Percentiles rank a stretch among this genome's conserved stretches.
Conservation (phyloP, 2,113 vertebrate species). For the Xerus inauris region DNA sequence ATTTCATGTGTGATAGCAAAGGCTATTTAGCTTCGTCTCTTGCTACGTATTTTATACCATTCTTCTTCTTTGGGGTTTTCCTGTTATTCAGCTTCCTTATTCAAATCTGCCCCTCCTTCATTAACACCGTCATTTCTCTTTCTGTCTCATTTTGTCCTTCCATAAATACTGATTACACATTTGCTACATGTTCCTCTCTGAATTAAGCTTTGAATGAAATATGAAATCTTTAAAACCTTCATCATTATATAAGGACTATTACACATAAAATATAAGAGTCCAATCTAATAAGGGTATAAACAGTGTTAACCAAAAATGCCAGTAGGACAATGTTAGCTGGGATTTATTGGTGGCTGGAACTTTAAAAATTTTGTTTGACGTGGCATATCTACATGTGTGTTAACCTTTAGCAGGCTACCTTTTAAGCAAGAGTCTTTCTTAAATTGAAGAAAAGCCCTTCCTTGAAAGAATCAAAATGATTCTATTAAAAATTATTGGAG, state of each 20-base stretch:
- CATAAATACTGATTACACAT: not conserved
- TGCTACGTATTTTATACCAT: not conserved
- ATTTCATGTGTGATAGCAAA: not conserved
- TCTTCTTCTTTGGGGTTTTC: not conserved
- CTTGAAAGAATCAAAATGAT: conserved; percentile 56
- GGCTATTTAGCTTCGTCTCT: not conserved
- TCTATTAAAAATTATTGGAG: conserved; percentile 62
- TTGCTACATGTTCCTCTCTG: not conserved
- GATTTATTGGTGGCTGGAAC: conserved; percentile 13
- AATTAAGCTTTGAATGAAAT: not conserved
- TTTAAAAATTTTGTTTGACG: conserved; percentile 45
- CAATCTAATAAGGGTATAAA: not conserved
- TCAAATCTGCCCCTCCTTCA: not conserved
- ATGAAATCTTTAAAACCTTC: not conserved
- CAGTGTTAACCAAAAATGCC: not conserved
- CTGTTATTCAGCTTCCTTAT: not conserved
- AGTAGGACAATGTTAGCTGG: not conserved
- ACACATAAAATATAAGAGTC: not conserved
- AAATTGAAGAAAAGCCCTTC: conserved; percentile 67
- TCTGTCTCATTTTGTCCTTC: not conserved
- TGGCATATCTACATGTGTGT: conserved; percentile 19
- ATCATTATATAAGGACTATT: not conserved
- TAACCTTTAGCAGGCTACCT: conserved; percentile 52
- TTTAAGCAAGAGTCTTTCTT: conserved; percentile 31
- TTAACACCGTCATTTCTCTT: not conserved